Evolutionary conservation across 1,140 invertebrate species (phyloP).

Genomic region (Brachionus paranguensis): DNA sequence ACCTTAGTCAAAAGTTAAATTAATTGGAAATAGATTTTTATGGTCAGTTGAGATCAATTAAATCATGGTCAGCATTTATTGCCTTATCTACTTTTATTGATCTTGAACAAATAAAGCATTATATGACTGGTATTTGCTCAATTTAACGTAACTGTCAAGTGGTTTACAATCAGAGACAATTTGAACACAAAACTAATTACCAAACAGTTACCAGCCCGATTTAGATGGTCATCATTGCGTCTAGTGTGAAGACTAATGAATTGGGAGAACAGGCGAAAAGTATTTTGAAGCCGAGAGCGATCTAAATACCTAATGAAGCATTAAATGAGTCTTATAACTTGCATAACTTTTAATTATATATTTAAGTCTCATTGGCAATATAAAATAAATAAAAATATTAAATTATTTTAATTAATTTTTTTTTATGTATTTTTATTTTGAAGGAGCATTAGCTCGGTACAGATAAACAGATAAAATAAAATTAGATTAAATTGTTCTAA

Average conservation of each 20-base stretch:
- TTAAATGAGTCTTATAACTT: background rate
- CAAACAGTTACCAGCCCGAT: background rate
- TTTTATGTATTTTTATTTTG: too few species aligned
- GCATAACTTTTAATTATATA: background rate
- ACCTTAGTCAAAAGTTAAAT: constrained; percentile 7
- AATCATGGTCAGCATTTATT: background rate
- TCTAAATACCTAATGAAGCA: background rate
- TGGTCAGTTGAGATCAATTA: constrained; percentile 31
- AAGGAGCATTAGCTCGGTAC: too few species aligned
- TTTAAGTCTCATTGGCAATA: too few species aligned
- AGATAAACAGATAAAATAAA: too few species aligned
- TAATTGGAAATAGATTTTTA: constrained; percentile 25
- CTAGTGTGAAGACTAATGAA: background rate
- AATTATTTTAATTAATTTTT: too few species aligned
- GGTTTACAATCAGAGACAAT: background rate
- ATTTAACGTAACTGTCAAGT: constrained; percentile 10
- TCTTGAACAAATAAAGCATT: background rate
- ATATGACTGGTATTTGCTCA: background rate
- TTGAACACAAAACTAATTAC: background rate
- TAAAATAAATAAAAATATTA: too few species aligned
- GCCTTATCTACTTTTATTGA: constrained; percentile 22
- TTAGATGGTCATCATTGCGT: background rate
- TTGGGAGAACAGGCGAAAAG: background rate
- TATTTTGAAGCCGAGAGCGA: background rate
- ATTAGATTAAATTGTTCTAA: too few species aligned